Conservation (phyloP, 2,888 invertebrate species). For the Crepidodera aurea region DNA sequence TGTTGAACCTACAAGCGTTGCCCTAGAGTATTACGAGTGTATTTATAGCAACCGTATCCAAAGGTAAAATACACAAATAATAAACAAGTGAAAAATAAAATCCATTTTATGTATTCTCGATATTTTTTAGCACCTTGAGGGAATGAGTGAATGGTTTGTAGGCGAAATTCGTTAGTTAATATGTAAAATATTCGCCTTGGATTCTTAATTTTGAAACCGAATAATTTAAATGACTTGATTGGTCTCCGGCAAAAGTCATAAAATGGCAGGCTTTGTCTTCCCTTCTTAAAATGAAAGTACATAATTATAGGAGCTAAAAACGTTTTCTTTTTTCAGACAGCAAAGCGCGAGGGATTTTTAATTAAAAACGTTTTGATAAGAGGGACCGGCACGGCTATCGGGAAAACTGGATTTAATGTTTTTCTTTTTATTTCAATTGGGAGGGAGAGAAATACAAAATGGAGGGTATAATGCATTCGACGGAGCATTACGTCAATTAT, state of each 20-base stretch:
- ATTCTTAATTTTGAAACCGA: too few relatives aligned
- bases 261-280: conserved; percentile 37
- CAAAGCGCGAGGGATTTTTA: conserved; percentile 32
- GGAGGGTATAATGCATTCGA: conserved; percentile 20
- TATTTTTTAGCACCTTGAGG: too few relatives aligned
- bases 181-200: too few relatives aligned
- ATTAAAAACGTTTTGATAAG: conserved; percentile 36
- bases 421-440: conserved; percentile 26
- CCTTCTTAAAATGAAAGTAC: conserved; percentile 36
- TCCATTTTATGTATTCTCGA: too few relatives aligned
- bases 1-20: too few relatives aligned
- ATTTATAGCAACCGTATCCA: too few relatives aligned
- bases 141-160: too few relatives aligned
- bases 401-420: conserved; percentile 33
- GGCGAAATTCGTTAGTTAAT: too few relatives aligned
- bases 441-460: conserved; percentile 23
- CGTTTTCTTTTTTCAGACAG: conserved; percentile 32
- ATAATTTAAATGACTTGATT: conserved; percentile 24
- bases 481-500: conserved; percentile 25
- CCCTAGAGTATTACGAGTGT: too few relatives aligned
- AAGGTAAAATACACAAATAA: too few relatives aligned
- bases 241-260: conserved; percentile 30
- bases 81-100: too few relatives aligned
- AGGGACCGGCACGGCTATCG: conserved; percentile 24
- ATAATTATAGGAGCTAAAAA: conserved; percentile 36